These are phyloP conservation scores for Hydrochoerus hydrochaeris DNA, from an alignment of 2,113 vertebrate species.

Conservation along the genomic window DNA sequence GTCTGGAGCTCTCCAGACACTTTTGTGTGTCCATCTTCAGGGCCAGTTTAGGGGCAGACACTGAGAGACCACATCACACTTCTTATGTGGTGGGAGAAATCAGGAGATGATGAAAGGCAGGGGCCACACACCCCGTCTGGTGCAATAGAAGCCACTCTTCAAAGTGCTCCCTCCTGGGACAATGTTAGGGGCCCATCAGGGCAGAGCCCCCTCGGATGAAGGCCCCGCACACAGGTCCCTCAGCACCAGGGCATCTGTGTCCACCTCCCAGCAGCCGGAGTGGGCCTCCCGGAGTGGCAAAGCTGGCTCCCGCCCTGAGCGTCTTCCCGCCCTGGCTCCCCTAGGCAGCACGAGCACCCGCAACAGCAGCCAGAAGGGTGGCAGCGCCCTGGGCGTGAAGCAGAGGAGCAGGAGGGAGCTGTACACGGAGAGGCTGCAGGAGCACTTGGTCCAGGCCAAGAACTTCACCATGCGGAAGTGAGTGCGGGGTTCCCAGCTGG, in stretches of 20 bases:
- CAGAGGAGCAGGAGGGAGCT: slow-evolving; percentile 94
- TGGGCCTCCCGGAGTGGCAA: neutral
- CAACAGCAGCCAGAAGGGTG: slow-evolving; percentile 93
- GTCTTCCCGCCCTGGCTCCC: neutral
- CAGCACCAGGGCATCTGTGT: no score
- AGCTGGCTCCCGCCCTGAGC: neutral
- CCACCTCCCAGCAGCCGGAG: neutral
- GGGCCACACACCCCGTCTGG: neutral
- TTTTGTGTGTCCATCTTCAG: neutral
- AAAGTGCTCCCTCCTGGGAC: neutral
- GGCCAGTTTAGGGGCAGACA: neutral
- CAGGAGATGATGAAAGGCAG: neutral
- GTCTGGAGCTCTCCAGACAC: neutral
- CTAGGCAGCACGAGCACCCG: slow-evolving; percentile 94
- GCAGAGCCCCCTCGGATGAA: neutral
- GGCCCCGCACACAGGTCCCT: neutral
- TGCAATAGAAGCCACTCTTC: neutral
- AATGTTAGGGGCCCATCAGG: neutral
- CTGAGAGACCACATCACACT: neutral
- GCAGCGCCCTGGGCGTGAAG: slow-evolving; percentile 91
- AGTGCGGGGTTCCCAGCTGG: neutral
- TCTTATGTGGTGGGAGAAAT: neutral
- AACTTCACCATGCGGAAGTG: slow-evolving; percentile 93
- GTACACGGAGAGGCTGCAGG: slow-evolving; percentile 93
- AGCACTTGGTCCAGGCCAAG: slow-evolving; percentile 94